Base-by-base conservation (phyloP, 2,888 invertebrate genomes). In the Luffia ferchaultella region DNA sequence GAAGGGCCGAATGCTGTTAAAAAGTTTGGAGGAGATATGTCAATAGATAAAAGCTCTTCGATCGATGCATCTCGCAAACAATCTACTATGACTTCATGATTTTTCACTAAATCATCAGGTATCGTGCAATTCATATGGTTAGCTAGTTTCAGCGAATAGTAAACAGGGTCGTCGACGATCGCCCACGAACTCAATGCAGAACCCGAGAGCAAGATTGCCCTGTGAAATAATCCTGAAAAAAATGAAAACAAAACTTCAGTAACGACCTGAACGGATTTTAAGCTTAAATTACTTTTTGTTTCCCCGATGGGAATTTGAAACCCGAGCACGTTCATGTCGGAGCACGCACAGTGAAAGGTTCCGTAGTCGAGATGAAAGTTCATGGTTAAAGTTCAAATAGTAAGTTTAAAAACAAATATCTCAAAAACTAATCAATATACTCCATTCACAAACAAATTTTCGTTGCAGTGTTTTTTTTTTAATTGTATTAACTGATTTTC, bases 131-230 rank as follows among this genome's bases (percentile, higher is more conserved):
- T 95, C 61, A 93, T 89, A 62, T 91, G 90, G 57, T 89, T 89
- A 1, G 94, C 94, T 62, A 95, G 72, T 69, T 92, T 91, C 12
- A 93, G 79, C 18, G 93, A 93, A 70, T 91, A 96, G 62, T 88
- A 88, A 1, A 91, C 93, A 0, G 93, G 95, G 72, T 93, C 94
- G 63, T 95, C 93, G 1, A 96, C 93, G 48, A 93, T 86, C 0
- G 96, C 95, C 95, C 95, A 96, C 0, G 94, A 93, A 41, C 93
- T 93, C 49, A 94, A 83, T 0, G 96, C 94, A 45, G 95, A 95
- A 1, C 96, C 96, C 0, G 94, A 94, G 64, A 95, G 84, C 40
- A 96, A 86, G 56, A 96, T 90, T 19, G 93, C 92, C 56, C 96
- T 87, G 67, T 95, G 95, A 70, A 96, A 96, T 47, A 96, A 85